Percentiles rank a stretch among this genome's conserved stretches.
phyloP scores from a whole-genome alignment of 1,140 invertebrate genomes.

The Aporrectodea caliginosa region DNA sequence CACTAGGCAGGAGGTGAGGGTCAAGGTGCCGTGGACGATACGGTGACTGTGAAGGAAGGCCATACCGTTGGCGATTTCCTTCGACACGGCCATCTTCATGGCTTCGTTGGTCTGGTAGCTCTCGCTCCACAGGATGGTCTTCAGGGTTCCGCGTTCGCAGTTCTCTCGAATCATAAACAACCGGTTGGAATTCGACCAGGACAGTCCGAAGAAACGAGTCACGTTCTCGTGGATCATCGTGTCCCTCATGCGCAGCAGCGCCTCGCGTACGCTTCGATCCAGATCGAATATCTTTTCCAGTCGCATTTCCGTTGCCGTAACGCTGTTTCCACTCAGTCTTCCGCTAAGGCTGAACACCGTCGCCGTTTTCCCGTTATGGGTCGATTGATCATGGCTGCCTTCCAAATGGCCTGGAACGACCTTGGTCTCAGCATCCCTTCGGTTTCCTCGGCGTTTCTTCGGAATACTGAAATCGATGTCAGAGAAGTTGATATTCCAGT shows the following conservation, averaged over 20 bases:
- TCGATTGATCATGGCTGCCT: too few species aligned
- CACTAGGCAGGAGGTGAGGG: constrained; percentile 39
- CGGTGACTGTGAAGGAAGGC: constrained; percentile 39
- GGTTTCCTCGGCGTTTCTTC: too few species aligned
- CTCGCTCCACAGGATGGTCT: constrained; percentile 39
- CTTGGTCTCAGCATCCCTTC: too few species aligned
- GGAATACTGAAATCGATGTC: constrained; percentile 36
- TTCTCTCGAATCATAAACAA: constrained; percentile 38
- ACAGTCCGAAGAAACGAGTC: constrained; percentile 42
- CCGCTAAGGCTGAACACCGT: too few species aligned
- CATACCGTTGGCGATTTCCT: constrained; percentile 42
- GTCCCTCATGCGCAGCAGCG: too few species aligned
- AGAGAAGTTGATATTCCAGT: constrained; percentile 44
- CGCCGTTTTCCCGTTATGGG: too few species aligned
- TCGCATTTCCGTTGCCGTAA: too few species aligned
- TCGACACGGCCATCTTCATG: constrained; percentile 39
- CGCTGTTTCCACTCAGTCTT: too few species aligned
- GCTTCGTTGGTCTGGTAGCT: constrained; percentile 39
- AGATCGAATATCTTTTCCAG: too few species aligned
- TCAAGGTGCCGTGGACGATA: constrained; percentile 42
- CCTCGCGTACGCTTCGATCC: too few species aligned
- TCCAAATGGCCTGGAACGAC: too few species aligned
- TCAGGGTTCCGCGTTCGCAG: constrained; percentile 37
- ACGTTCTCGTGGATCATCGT: constrained; percentile 40
- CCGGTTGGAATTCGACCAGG: constrained; percentile 33